Evolutionary conservation across 2,888 invertebrate genomes (phyloP), one percentile per base, ranked within the genome.

Genomic region (Pollenia labialis): DNA sequence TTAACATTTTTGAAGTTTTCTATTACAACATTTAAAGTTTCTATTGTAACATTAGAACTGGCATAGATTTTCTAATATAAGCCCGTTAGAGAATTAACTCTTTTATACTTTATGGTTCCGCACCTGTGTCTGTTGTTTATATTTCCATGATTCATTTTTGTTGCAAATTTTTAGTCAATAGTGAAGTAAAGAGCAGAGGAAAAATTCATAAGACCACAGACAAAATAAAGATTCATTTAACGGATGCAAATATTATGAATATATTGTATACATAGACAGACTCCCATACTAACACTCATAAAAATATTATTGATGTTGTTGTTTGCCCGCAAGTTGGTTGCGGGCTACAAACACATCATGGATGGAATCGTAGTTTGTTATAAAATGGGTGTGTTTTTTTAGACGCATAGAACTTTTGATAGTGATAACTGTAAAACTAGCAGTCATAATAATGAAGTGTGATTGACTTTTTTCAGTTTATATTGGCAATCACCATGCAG

Each of bases 181-280:
- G 68, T 52, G 0, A 9, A 52, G 69, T 60, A 60, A 32, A 32
- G 6, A 32, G 32, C 32, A 32, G 32, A 32, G 6, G 6, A 32
- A 32, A 32, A 71, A 60, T 60, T 75, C 68, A 58, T 68, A 81
- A 52, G 14, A 68, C 68, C 68, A 12, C 60, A 75, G 32, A n/a
- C 32, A 60, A 52, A 60, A 62, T 60, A 72, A 75, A 75, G 52
- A 82, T 75, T 82, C 75, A 75, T 82, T 75, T 69, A 82, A 82
- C 16, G 44, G 60, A 82, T 60, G 81, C 60, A 82, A 69, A 82
- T 75, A 69, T 48, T 64, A 46, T n/a, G 42, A 72, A 48, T 18
- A 44, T 64, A 64, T 74, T 40, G 64, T 46, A 56, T 42, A 56
- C 48, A 44, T 40, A 79, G 18, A 48, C 48, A 79, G 18, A 48